phyloP scores from a whole-genome alignment of 2,797 vertebrate species.

The Thaleichthys pacificus region DNA sequence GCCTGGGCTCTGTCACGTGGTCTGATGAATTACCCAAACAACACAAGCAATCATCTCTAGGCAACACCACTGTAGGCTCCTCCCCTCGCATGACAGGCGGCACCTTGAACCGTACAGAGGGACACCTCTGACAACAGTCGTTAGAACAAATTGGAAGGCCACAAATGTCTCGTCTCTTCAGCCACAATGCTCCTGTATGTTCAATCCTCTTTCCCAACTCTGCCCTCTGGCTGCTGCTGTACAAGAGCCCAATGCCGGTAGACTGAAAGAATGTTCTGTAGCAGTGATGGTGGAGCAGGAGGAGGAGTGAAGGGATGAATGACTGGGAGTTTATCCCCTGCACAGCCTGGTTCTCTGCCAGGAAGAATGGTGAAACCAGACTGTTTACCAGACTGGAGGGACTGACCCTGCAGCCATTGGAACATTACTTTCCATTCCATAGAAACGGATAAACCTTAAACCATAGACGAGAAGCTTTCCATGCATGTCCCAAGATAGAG shows the following conservation, averaged over 20 bases:
- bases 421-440: no score
- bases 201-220: background rate
- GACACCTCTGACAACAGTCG: background rate
- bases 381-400: no score
- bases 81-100: background rate
- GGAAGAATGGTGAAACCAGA: no score
- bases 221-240: background rate
- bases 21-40: no score
- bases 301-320: background rate
- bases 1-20: no score
- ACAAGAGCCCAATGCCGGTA: no score
- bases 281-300: background rate
- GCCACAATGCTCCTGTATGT: background rate
- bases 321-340: background rate
- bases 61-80: conserved; percentile 32
- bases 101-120: background rate
- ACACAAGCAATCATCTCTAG: conserved; percentile 47
- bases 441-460: no score
- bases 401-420: no score
- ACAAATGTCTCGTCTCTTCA: no score
- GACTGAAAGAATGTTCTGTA: background rate
- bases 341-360: no score
- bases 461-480: no score
- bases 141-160: background rate
- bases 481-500: no score